Evolutionary conservation across 2,888 invertebrate species (phyloP).

Genomic region (Lasioglossum pauxillum): DNA sequence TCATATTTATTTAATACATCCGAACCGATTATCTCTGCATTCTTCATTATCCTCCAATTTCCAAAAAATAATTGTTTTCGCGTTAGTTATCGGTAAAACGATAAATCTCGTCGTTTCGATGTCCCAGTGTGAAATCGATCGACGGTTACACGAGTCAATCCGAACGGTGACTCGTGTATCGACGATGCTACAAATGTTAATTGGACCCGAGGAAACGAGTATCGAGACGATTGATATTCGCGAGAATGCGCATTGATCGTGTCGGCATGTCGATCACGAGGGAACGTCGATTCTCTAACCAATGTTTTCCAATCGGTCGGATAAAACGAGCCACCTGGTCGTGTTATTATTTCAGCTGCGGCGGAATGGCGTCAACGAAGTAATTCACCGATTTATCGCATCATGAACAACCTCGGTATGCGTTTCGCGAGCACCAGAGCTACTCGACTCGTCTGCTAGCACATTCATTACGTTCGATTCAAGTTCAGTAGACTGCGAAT

Average conservation of each 20-base stretch:
- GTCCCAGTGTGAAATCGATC: neutral
- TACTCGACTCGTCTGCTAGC: neutral
- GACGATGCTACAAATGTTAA: neutral
- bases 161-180: neutral
- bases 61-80: neutral
- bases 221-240: neutral
- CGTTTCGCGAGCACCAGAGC: neutral
- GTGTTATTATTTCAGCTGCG: constrained; percentile 56
- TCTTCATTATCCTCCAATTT: neutral
- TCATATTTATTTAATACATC: too few relatives aligned
- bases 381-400: constrained; percentile 51
- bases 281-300: constrained; percentile 11
- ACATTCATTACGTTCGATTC: constrained; percentile 10
- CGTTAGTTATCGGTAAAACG: neutral
- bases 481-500: neutral
- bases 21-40: too few relatives aligned
- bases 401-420: constrained; percentile 34
- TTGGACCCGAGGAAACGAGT: neutral
- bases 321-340: constrained; percentile 29
- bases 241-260: neutral
- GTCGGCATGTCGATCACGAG: neutral
- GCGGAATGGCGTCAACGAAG: constrained; percentile 37
- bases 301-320: constrained; percentile 34
- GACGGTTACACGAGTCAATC: neutral
- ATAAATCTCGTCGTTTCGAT: neutral